Conservation (phyloP, 2,797 vertebrate species). For the Sarcophilus harrisii region DNA sequence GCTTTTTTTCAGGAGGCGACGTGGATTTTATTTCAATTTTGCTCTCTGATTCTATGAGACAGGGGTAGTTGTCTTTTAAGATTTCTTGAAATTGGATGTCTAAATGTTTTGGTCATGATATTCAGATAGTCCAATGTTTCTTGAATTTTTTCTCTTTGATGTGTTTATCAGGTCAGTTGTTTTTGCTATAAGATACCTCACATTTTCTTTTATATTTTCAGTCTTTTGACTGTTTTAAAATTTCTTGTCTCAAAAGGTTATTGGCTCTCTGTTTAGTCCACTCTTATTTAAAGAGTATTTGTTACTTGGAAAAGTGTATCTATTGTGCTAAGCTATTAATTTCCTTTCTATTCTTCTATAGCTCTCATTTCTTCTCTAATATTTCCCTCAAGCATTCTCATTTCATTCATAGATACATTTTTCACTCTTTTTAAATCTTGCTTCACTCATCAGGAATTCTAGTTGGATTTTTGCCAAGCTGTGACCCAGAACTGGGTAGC, state of each 20-base stretch:
- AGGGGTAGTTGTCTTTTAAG: background rate
- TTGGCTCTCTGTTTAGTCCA: background rate
- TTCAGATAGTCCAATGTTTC: background rate
- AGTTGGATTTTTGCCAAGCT: background rate
- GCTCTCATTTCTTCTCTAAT: background rate
- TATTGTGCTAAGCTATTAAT: background rate
- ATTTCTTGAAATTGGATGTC: background rate
- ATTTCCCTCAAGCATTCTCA: background rate
- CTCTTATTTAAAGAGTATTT: background rate
- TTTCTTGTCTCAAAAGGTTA: background rate
- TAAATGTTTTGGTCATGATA: background rate
- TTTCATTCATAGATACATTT: background rate
- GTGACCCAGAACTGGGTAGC: background rate
- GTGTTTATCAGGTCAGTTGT: background rate
- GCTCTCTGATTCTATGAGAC: background rate
- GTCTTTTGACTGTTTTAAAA: background rate
- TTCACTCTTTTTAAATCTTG: background rate
- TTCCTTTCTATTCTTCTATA: background rate
- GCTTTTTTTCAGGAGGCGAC: background rate
- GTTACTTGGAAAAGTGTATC: background rate
- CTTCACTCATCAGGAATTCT: background rate
- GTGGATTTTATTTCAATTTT: background rate
- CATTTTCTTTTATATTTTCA: background rate
- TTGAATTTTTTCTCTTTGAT: background rate
- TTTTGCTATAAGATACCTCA: background rate